Percentiles rank a stretch among this genome's conserved stretches.
phyloP scores from a whole-genome alignment of 2,797 vertebrate species.

The Pseudochaenichthys georgianus region DNA sequence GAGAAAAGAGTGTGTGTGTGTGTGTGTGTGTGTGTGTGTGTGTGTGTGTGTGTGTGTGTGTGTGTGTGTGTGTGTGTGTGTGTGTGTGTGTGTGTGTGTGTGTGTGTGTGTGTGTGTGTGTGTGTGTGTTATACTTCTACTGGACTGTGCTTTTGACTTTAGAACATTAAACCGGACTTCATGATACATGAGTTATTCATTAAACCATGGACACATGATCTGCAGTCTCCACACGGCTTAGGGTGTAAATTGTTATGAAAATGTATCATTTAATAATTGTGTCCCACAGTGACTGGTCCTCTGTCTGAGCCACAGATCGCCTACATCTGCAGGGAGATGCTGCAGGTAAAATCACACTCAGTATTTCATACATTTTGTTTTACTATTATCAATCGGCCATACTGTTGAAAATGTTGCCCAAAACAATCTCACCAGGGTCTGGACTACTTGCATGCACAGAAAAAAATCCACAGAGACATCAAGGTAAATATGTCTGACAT shows the following conservation, averaged over 20 bases:
- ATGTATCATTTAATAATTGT: background rate
- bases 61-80: too few relatives aligned
- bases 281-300: constrained; percentile 88
- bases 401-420: too few relatives aligned
- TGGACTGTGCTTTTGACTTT: too few relatives aligned
- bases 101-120: too few relatives aligned
- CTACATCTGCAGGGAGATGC: constrained; percentile 91
- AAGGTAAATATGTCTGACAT: constrained; percentile 82
- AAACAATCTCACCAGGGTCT: constrained; percentile 83
- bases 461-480: constrained; percentile 95
- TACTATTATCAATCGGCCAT: too few relatives aligned
- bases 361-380: too few relatives aligned
- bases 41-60: too few relatives aligned
- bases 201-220: background rate
- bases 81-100: too few relatives aligned
- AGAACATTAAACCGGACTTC: too few relatives aligned
- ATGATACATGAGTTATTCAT: too few relatives aligned
- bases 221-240: background rate
- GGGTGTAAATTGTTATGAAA: background rate
- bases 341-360: constrained; percentile 83
- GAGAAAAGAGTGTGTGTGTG: constrained; percentile 37
- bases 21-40: background rate
- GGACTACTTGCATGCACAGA: constrained; percentile 92
- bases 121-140: too few relatives aligned
- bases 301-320: constrained; percentile 91